A percentile compares a stretch with the other conserved stretches of the same genome.
Conservation (phyloP, 2,113 vertebrate species). For the Oryzias melastigma region DNA sequence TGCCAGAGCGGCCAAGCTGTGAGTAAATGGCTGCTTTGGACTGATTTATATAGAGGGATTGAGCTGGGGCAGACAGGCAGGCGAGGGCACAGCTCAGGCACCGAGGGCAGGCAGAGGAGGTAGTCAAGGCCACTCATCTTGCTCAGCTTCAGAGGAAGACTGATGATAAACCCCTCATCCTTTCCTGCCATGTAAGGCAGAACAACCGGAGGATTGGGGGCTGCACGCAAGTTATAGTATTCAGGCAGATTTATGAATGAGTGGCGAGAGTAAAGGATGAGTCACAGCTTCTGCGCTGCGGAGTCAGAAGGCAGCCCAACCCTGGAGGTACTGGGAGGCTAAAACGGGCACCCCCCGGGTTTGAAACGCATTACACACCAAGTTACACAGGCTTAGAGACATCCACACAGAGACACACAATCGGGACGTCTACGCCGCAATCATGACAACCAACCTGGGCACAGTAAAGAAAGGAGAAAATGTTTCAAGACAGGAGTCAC, state of each 20-base stretch:
- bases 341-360: slow-evolving; percentile 46
- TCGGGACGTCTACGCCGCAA: slow-evolving; percentile 26
- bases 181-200: slow-evolving; percentile 56
- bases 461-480: slow-evolving; percentile 31
- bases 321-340: slow-evolving; percentile 50
- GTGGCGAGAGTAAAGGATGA: slow-evolving; percentile 69
- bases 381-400: slow-evolving; percentile 13
- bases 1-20: slow-evolving; percentile 43
- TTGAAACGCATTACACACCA: slow-evolving; percentile 38
- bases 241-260: slow-evolving; percentile 76
- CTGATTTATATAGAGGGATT: slow-evolving; percentile 18
- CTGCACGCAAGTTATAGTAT: slow-evolving; percentile 67
- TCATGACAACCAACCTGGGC: slow-evolving; percentile 31
- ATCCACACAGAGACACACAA: slow-evolving; percentile 22
- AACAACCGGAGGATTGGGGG: slow-evolving; percentile 36
- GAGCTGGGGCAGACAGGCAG: slow-evolving; percentile 26
- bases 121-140: slow-evolving; percentile 17
- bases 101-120: slow-evolving; percentile 35
- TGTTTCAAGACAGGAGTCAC: slow-evolving; percentile 27
- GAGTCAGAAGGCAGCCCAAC: slow-evolving; percentile 64
- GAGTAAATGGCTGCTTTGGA: slow-evolving; percentile 46
- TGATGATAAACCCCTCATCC: slow-evolving; percentile 40
- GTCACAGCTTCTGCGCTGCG: slow-evolving; percentile 64
- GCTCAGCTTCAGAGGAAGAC: slow-evolving; percentile 42
- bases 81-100: slow-evolving; percentile 25